phyloP scores from a whole-genome alignment of 2,797 vertebrate species.

The Alcedo atthis region DNA sequence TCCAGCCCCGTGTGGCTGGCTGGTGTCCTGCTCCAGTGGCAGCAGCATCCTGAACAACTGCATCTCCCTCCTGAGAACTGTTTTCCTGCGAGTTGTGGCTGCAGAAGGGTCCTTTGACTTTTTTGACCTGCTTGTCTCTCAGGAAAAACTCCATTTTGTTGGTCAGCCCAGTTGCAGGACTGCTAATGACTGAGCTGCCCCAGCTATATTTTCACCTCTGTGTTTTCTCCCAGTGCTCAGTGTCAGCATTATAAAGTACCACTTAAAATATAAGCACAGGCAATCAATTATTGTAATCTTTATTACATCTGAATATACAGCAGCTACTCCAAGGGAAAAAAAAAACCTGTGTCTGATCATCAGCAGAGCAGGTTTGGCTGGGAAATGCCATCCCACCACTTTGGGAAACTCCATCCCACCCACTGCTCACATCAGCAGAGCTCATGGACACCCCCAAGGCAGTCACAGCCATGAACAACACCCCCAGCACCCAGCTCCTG shows the following conservation, averaged over 20 bases:
- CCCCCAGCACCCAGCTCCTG: not conserved
- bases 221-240: not conserved
- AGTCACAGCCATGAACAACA: not conserved
- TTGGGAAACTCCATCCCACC: not conserved
- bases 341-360: not conserved
- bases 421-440: not conserved
- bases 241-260: conserved; percentile 34
- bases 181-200: not conserved
- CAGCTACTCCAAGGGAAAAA: not conserved
- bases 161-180: not conserved
- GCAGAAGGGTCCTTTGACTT: not conserved
- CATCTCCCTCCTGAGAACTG: not conserved
- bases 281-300: conserved; percentile 36
- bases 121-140: not conserved
- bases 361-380: not conserved
- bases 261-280: conserved; percentile 18
- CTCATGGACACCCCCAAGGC: not conserved
- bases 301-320: not conserved
- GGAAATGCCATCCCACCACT: not conserved
- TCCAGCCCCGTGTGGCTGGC: not conserved
- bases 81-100: not conserved
- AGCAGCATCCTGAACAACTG: not conserved
- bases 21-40: not conserved
- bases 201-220: conserved; percentile 31
- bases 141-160: not conserved